Base-by-base conservation (phyloP, 1,140 invertebrate species). In the Epicauta chinensis region DNA sequence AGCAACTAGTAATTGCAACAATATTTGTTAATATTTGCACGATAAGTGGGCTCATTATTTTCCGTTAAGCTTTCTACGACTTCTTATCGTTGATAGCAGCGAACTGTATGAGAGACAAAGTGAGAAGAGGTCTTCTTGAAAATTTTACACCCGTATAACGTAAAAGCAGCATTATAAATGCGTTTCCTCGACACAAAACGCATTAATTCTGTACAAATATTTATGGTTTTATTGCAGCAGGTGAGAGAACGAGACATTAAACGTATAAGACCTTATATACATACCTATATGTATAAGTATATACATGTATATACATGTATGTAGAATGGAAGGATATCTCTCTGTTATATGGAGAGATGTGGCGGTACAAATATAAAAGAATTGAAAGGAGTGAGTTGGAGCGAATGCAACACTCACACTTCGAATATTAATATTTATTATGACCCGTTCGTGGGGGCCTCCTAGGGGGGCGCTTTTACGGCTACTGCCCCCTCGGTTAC, bases 191-290 rank as follows among this genome's bases (percentile, higher is more conserved):
- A 59, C 57, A 53, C 46, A 51, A 56, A 61, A 60, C 49, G 41
- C 63, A 62, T 62, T 65, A 63, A 65, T 65, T 62, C 59, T 58
- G 54, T 58, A 57, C 60, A 65, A 65, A 65, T 65, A 65, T 65
- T 65, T 65, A 65, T 65, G 60, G 61, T 65, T 65, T 65, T 65
- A 65, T 65, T 65, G 54, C 59, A 50, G 63, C 63, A 63, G 61
- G 61, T 63, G 61, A 62, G 62, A 60, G 43, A 59, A 40, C 23
- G 23, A 23, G 23, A 23, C 23, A 23, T 23, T 23, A 23, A 23
- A 23, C 23, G 7, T 23, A 23, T 5, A 23, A 23, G 23, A 5
- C 7, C 23, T 23, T 23, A 23, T 23, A 23, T 23, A 23, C n/a
- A n/a, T 12, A 11, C 16, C 12, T 4, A 12, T 12, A 10, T 12